phyloP scores from a whole-genome alignment of 2,113 vertebrate species.

The Bambusicola thoracicus region DNA sequence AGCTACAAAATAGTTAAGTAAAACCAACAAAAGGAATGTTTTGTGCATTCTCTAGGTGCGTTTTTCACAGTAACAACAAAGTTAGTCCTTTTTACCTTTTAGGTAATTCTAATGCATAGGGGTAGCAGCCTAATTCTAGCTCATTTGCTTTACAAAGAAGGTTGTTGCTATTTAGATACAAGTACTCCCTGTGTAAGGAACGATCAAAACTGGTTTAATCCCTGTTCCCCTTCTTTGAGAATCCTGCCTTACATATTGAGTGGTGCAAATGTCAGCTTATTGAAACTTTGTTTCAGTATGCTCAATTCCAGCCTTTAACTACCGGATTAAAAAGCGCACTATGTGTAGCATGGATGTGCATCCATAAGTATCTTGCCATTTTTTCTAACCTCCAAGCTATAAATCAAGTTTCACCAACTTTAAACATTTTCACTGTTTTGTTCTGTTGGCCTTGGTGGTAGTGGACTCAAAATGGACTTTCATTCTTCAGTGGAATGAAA shows the following conservation, averaged over 20 bases:
- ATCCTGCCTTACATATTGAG: background rate
- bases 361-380: background rate
- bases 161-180: background rate
- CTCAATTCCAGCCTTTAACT: background rate
- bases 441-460: background rate
- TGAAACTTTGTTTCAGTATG: background rate
- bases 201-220: background rate
- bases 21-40: background rate
- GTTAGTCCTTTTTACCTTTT: too few species aligned
- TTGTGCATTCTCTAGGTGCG: background rate
- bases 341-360: rapidly evolving
- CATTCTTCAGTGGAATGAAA: background rate
- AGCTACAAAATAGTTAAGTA: background rate
- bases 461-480: background rate
- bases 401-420: background rate
- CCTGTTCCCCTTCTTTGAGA: background rate
- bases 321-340: rapidly evolving
- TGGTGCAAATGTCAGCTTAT: background rate
- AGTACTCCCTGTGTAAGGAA: background rate
- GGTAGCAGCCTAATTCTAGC: background rate
- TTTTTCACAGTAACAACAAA: background rate
- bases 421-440: background rate
- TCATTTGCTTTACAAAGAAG: background rate
- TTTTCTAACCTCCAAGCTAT: background rate
- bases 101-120: background rate